phyloP scores from a whole-genome alignment of 2,113 vertebrate species.

The Saccopteryx leptura region DNA sequence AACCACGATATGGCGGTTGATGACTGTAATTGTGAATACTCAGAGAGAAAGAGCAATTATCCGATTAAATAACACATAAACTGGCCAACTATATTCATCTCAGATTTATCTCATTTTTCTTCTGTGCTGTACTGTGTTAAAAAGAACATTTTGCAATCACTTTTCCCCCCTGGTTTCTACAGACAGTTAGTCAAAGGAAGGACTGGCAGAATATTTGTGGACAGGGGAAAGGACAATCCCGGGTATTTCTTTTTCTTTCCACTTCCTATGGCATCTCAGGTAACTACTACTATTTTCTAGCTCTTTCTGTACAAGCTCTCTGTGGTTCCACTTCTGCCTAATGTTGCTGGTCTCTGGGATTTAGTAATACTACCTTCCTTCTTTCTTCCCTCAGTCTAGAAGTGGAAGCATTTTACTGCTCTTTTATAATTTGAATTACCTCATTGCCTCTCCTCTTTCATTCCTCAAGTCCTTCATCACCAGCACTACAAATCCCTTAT shows the following conservation, averaged over 20 bases:
- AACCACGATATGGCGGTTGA: too few relatives aligned
- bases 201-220: not conserved
- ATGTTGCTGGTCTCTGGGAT: not conserved
- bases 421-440: not conserved
- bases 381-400: not conserved
- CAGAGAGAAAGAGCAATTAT: constrained; percentile 5
- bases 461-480: not conserved
- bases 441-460: not conserved
- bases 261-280: not conserved
- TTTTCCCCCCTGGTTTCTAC: not conserved
- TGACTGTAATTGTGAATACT: not conserved
- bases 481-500: not conserved
- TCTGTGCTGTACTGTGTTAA: not conserved
- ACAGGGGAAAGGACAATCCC: not conserved
- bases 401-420: not conserved
- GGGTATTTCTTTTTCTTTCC: not conserved
- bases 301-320: not conserved
- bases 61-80: not conserved
- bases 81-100: not conserved
- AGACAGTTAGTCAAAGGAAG: not conserved
- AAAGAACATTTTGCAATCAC: not conserved
- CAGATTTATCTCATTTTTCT: not conserved
- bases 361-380: not conserved
- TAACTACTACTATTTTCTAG: not conserved
- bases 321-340: not conserved